Percentiles rank a stretch among this genome's conserved stretches.
These are phyloP conservation scores for Meleagris gallopavo DNA, from an alignment of 2,113 vertebrate species.

Conservation along the genomic window DNA sequence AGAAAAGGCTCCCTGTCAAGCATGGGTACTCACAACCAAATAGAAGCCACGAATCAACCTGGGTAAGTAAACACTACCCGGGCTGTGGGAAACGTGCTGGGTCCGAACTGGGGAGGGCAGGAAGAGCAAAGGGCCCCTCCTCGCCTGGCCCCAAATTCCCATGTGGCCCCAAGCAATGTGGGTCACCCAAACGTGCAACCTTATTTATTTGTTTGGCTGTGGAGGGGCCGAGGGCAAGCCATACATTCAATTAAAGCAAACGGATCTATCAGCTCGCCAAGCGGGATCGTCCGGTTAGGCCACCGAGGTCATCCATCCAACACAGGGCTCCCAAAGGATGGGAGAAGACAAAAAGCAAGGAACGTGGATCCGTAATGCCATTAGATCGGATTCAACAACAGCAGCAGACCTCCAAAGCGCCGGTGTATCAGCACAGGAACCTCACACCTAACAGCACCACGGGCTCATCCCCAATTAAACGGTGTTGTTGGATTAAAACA, in stretches of 20 bases:
- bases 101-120: slow-evolving; percentile 11
- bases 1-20: slow-evolving; percentile 91
- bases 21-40: slow-evolving; percentile 84
- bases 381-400: slow-evolving; percentile 63
- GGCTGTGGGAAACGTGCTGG: slow-evolving; percentile 87
- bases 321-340: slow-evolving; percentile 51
- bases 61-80: slow-evolving; percentile 90
- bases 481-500: background rate
- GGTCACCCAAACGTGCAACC: slow-evolving; percentile 55
- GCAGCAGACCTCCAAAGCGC: slow-evolving; percentile 33
- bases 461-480: background rate
- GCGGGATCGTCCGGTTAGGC: slow-evolving; percentile 15
- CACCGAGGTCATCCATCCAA: background rate
- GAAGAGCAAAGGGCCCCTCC: slow-evolving; percentile 57
- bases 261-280: background rate
- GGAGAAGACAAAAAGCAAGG: slow-evolving; percentile 47
- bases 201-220: background rate
- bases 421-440: background rate
- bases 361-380: background rate
- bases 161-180: slow-evolving; percentile 70
- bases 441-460: slow-evolving; percentile 15
- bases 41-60: slow-evolving; percentile 89
- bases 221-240: background rate
- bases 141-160: slow-evolving; percentile 76
- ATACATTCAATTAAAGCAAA: background rate